Conservation (phyloP, 1,140 invertebrate species). For the Brachionus manjavacas region DNA sequence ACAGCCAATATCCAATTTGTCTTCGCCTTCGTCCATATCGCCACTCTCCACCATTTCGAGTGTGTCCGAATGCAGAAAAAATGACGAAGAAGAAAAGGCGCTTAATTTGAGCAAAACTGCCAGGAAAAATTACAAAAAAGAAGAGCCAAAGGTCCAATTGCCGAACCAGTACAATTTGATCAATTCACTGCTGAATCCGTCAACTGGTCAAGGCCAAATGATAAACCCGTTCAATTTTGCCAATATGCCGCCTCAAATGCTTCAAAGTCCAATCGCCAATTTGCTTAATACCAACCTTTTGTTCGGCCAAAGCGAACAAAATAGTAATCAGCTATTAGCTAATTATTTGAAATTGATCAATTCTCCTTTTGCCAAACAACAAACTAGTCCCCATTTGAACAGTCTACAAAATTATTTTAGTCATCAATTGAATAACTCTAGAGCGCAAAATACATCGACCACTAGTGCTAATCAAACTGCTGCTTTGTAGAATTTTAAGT, state of each 20-base stretch:
- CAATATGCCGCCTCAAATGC: background rate
- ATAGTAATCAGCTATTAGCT: background rate
- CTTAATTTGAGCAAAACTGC: background rate
- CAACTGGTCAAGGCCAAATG: background rate
- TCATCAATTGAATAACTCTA: constrained; percentile 7
- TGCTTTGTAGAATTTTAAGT: background rate
- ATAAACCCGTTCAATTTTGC: background rate
- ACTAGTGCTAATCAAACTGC: background rate
- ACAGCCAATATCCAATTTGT: background rate
- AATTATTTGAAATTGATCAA: constrained; percentile 30
- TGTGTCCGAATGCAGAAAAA: background rate
- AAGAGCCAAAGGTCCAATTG: background rate
- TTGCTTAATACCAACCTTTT: background rate
- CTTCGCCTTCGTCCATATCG: constrained; percentile 26
- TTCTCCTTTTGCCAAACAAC: background rate
- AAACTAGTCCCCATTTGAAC: background rate
- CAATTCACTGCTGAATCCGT: background rate
- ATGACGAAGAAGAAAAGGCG: background rate
- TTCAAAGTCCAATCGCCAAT: background rate
- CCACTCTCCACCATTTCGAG: constrained; percentile 18
- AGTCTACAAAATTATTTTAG: background rate
- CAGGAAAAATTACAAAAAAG: background rate
- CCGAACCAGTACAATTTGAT: background rate
- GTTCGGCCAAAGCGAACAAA: background rate
- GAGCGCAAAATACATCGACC: background rate